Evolutionary conservation across 2,797 vertebrate species (phyloP).

Genomic region (Poecilia picta): DNA sequence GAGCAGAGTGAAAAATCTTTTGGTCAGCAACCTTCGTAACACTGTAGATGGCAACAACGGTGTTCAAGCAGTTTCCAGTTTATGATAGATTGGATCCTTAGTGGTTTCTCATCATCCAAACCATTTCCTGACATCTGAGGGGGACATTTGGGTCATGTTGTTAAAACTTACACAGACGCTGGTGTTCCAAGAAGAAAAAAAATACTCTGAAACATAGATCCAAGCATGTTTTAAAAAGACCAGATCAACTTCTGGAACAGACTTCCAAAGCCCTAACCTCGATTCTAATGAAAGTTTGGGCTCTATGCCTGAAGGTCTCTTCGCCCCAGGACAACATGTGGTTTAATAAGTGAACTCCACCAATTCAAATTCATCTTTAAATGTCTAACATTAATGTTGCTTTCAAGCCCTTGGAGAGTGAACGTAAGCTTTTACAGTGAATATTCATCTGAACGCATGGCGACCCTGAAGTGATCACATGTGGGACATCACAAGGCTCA

Average conservation of each 20-base stretch:
- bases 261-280: background rate
- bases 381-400: background rate
- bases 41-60: background rate
- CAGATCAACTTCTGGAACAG: background rate
- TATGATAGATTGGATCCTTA: background rate
- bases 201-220: background rate
- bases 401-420: background rate
- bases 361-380: background rate
- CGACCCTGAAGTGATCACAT: constrained; percentile 32
- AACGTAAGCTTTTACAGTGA: background rate
- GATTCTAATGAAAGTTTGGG: background rate
- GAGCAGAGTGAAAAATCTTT: background rate
- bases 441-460: background rate
- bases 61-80: background rate
- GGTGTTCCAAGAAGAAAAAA: background rate
- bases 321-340: background rate
- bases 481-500: constrained; percentile 40
- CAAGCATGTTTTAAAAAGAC: background rate
- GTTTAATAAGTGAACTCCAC: background rate
- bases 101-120: background rate
- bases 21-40: background rate
- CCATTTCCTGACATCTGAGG: background rate
- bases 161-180: background rate
- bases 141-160: background rate
- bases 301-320: background rate